Evolutionary conservation across 2,888 invertebrate species (phyloP), one percentile per base, ranked within the genome.

Genomic region (Caenorhabditis angaria): DNA sequence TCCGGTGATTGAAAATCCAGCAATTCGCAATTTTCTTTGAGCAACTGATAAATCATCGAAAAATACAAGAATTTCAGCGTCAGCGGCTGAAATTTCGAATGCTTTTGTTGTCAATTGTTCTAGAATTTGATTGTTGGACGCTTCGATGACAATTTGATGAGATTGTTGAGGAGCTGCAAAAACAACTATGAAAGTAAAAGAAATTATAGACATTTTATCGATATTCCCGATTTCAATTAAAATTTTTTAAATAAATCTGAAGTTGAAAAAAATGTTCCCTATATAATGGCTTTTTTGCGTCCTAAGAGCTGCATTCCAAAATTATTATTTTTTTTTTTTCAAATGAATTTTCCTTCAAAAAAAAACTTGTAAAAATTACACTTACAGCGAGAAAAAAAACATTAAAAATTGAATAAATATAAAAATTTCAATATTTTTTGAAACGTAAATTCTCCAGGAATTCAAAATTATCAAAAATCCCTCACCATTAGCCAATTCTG

Each of bases 1-100:
- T n/a, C 50, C 28, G 1, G 65, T 58, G 22, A 63, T 56, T n/a
- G n/a, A n/a, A 65, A 77, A 77, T 41, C 77, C 77, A 32, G 69
- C 66, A 57, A 77, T 70, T 5, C 77, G 69, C 35, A 77, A 68
- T 61, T 75, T 75, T 29, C 77, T 60, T 48, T 65, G 62, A 1
- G 69, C 57, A 1, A 61, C 57, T 0, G 24, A 18, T 8, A 66
- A 22, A 51, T 69, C 61, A 6, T 64, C n/a, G n/a, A 56, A 67
- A 54, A 53, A 71, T 6, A 71, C 67, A 24, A n/a, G 8, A 48
- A 35, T 29, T 53, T 68, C 62, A 54, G 58, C 24, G 10, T 66
- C 60, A 10, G 27, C 29, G 1, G 29, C 63, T 25, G 61, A 59
- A 2, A 71, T 12, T 12, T 56, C 35, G 14, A 56, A 56, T 6